Evolutionary conservation across 2,797 vertebrate species (phyloP), one percentile per base, ranked within the genome.

Genomic region (Crax fasciolata): DNA sequence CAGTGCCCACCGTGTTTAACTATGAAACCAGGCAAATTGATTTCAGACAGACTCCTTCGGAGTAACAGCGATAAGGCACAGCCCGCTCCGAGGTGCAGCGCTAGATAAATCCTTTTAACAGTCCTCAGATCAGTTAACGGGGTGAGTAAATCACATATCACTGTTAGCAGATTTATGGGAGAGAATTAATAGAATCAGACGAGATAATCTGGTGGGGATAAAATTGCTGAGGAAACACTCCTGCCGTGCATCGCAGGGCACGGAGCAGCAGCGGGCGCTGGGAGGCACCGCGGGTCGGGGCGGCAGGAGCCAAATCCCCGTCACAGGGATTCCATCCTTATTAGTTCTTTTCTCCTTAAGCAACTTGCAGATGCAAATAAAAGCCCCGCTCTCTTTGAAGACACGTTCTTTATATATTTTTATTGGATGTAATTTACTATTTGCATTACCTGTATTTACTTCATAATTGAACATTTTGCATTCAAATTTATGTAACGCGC

Each of bases 401-500:
- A 98, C 96, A 94, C 96, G 96, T 97, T 96, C 95, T 97, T 97
- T 97, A 96, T 97, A 96, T 95, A 98, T 98, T 98, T 98, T 98
- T 97, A 98, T 97, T 98, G 97, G 97, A 97, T 97, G 97, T 97
- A 98, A 98, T 98, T 98, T 98, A 98, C 96, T 98, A 97, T 97
- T 98, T 98, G 97, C 97, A 97, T 98, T 98, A 98, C 98, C 98
- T 98, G 98, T 97, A 97, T 98, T 98, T 98, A 97, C 97, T 97
- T 98, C 97, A 96, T 98, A 98, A 98, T 97, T 98, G 98, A 98
- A 97, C 97, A 98, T 98, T 98, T 98, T 98, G 90, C 98, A 98
- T 98, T 98, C 98, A 98, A 98, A 98, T 98, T 98, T 98, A 98
- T 98, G 98, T 98, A 97, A 98, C 96, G 96, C 96, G 96, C 97